Evolutionary conservation across 2,888 invertebrate species (phyloP), one percentile per base, ranked within the genome.

Genomic region (Nymphalis polychloros): DNA sequence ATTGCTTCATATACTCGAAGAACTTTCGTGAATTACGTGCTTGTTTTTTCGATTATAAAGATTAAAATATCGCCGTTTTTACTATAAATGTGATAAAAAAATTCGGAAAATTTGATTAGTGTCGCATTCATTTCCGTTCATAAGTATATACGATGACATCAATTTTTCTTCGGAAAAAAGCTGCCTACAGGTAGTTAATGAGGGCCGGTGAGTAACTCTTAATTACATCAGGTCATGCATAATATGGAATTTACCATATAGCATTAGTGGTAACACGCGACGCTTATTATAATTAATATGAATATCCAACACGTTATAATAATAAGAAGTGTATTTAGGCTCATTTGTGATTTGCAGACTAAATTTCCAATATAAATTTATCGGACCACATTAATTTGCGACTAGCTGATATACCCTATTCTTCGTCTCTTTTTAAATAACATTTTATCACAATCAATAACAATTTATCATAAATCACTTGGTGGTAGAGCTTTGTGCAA

Each of bases 191-290:
- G 50, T 23, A 59, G 27, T 46, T 53, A 60, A 53, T 31, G 27
- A 65, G 47, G 47, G 8, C 41, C 55, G n/a, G 55, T 49, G 62
- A 67, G 41, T 62, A 49, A 55, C 61, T 61, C 63, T 62, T 68
- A 71, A 71, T 71, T 68, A 71, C 63, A 65, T 71, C 63, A 49
- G 52, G 70, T 68, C 68, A 71, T 68, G 70, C 68, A 65, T 71
- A 55, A 65, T 65, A 71, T 59, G 62, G 64, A 62, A 63, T 62
- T 65, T 65, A 65, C 59, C 55, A 47, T 62, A 67, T 61, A 53
- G 27, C 59, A 62, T 67, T 52, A 70, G 65, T 63, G 66, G 57
- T 46, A 64, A 62, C 70, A 73, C 72, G 73, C 73, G 67, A 72
- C 59, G 69, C 63, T 65, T 64, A 67, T 63, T 55, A 59, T 68